These are phyloP conservation scores for Thera britannica DNA, from an alignment of 2,888 invertebrate species.

Conservation along the genomic window DNA sequence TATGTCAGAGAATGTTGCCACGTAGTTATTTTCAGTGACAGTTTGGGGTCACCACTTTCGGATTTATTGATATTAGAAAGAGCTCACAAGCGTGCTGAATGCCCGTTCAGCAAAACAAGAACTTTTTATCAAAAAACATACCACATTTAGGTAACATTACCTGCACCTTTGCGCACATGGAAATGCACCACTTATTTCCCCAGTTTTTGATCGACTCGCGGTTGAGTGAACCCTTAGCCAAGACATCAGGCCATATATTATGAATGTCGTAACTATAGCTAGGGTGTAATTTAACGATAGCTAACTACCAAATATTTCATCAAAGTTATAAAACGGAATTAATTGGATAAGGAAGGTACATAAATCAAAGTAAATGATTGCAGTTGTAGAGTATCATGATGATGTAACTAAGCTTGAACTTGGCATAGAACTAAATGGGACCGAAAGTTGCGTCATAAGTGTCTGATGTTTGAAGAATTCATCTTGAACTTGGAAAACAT, in stretches of 20 bases:
- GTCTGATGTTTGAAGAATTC: slow-evolving; percentile 2
- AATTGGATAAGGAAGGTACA: slow-evolving; percentile 6
- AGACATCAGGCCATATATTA: slow-evolving; percentile 26
- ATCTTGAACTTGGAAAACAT: slow-evolving; percentile 25
- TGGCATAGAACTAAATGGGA: slow-evolving; percentile 17
- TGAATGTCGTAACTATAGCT: slow-evolving; percentile 25
- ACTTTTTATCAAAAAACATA: slow-evolving; percentile 5
- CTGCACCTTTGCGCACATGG: slow-evolving; percentile 10
- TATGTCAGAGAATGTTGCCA: background rate
- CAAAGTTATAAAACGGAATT: slow-evolving; percentile 22
- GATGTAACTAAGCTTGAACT: slow-evolving; percentile 22
- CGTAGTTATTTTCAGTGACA: background rate
- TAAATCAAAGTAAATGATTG: slow-evolving; percentile 16
- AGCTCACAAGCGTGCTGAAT: slow-evolving; percentile 1
- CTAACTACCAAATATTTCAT: slow-evolving; percentile 23
- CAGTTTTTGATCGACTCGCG: slow-evolving; percentile 22
- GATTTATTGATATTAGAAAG: background rate
- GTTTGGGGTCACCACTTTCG: background rate
- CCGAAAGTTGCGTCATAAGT: background rate
- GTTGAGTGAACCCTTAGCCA: slow-evolving; percentile 21
- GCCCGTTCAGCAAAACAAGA: background rate
- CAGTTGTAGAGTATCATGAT: slow-evolving; percentile 4
- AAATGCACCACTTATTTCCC: slow-evolving; percentile 21
- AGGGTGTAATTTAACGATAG: slow-evolving; percentile 27
- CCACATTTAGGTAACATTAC: slow-evolving; percentile 15